Base-by-base conservation (phyloP, 2,797 vertebrate species). In the Todus mexicanus region DNA sequence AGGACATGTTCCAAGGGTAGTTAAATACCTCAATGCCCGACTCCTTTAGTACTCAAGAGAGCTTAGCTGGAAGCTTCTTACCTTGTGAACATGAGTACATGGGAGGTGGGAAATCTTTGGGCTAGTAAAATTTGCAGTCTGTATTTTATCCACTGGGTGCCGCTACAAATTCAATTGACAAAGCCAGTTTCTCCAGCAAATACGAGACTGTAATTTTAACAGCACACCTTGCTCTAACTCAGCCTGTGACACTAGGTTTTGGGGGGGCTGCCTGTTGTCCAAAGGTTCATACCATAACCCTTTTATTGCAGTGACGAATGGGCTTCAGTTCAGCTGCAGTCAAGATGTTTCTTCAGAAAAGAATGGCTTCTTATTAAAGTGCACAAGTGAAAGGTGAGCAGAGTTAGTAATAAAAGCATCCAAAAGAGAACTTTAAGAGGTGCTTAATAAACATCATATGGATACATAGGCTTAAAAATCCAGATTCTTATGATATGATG, bases 131-230 rank as follows among this genome's bases (percentile, higher is more conserved):
- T 59, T 91, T 93, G 95, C 85, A 93, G 79, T 96, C 66, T 89
- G 1, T 66, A 22, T 63, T 83, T 65, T 82, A 31, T 64, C 97
- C 98, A 96, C 97, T 96, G 92, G 98, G 96, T 98, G 98, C 94
- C 97, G 94, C 97, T 95, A 84, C 83, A 86, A 92, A 97, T 93
- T 95, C 97, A 96, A 51, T 63, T 96, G 97, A 94, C 47, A 63
- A 56, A 91, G n/a, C 3, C 43, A 42, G 15, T 66, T 60, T 76
- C 66, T 59, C 53, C 65, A 27, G 53, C 27, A 47, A 72, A 40
- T 14, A 20, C 0, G 20, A 61, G 35, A 10, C 1, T 1, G 25
- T 27, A 33, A 19, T 82, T 84, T 80, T 37, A 65, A 11, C 20
- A 48, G 75, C n/a, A 1, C 9, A 23, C 27, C 8, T 71, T 50